A percentile compares a stretch with the other conserved stretches of the same genome.
Evolutionary conservation across 2,888 invertebrate genomes (phyloP).

Genomic region (Lutraria lutraria): DNA sequence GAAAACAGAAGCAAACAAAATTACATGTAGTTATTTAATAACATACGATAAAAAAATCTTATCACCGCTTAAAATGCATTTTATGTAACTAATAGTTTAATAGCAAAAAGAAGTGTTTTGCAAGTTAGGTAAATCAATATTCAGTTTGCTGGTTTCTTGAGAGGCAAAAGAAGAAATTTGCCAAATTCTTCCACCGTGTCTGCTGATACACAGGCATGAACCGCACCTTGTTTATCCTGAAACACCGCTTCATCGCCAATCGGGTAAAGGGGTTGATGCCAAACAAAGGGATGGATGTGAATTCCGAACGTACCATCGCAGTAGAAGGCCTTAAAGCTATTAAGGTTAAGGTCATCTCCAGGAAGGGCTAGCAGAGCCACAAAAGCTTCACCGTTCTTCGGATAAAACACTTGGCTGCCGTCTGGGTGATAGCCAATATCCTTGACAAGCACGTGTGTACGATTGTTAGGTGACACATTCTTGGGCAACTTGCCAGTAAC

Average conservation of each 20-base stretch:
- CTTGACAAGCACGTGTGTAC: constrained; percentile 71
- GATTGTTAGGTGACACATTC: constrained; percentile 59
- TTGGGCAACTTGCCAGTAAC: constrained; percentile 67
- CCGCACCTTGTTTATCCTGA: constrained; percentile 71
- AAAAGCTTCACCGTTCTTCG: constrained; percentile 61
- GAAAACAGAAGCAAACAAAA: too few relatives aligned
- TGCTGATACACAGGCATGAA: constrained; percentile 72
- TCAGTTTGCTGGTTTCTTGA: constrained; percentile 51
- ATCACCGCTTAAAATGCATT: too few relatives aligned
- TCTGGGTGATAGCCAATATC: constrained; percentile 76
- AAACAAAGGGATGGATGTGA: constrained; percentile 72
- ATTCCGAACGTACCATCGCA: constrained; percentile 75
- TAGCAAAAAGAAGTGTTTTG: too few relatives aligned
- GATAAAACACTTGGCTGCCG: constrained; percentile 75
- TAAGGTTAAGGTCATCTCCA: constrained; percentile 70
- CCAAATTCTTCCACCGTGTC: constrained; percentile 73
- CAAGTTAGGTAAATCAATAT: not conserved
- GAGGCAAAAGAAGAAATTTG: constrained; percentile 70
- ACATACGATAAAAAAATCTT: too few relatives aligned
- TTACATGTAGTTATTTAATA: too few relatives aligned
- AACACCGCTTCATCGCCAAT: constrained; percentile 68
- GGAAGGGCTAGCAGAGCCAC: constrained; percentile 69
- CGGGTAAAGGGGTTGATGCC: constrained; percentile 75
- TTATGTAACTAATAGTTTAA: too few relatives aligned
- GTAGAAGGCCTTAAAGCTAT: constrained; percentile 75